Evolutionary conservation across 2,888 invertebrate genomes (phyloP), one percentile per base, ranked within the genome.

Genomic region (Drosophila merina): DNA sequence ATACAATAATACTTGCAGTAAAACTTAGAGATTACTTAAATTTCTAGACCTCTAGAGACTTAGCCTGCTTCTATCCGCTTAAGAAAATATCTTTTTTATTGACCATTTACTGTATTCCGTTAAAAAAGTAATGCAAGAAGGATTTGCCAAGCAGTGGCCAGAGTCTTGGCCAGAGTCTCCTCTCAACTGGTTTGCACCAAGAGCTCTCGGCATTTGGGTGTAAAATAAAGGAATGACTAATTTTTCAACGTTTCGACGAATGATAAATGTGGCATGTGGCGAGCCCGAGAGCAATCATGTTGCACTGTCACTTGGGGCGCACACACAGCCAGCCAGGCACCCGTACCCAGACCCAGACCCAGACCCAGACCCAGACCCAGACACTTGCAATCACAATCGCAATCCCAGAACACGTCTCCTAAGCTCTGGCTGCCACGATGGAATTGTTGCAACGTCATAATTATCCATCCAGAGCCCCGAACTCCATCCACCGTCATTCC

Each of bases 391-490:
- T 67, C 74, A 57, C 67, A 67, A 38, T 62, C 60, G 72, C 69
- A 75, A 51, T 72, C 60, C 63, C 74, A 69, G 62, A 57, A 67
- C 68, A 67, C 62, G 64, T 75, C 73, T 67, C 66, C 81, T 76
- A 81, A 78, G 81, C 81, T 74, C 76, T 57, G 52, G 48, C 52
- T 56, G 66, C 72, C 50, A 69, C 51, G 64, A 67, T 83, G 81
- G 76, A 86, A 86, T 86, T 85, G 85, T 85, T 85, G 85, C 85
- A 84, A 86, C 85, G 87, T 86, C 85, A 86, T 86, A 85, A 86
- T 86, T 86, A 86, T 86, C 86, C 75, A 82, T 76, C 80, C 80
- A 79, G 62, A 47, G 51, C 38, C 38, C 63, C 14, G 36, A 30
- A 30, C 4, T 10, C 20, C 60, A 59, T 20, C 20, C 60, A 59